Base-by-base conservation (phyloP, 1,140 invertebrate genomes). In the Monochamus saltuarius region DNA sequence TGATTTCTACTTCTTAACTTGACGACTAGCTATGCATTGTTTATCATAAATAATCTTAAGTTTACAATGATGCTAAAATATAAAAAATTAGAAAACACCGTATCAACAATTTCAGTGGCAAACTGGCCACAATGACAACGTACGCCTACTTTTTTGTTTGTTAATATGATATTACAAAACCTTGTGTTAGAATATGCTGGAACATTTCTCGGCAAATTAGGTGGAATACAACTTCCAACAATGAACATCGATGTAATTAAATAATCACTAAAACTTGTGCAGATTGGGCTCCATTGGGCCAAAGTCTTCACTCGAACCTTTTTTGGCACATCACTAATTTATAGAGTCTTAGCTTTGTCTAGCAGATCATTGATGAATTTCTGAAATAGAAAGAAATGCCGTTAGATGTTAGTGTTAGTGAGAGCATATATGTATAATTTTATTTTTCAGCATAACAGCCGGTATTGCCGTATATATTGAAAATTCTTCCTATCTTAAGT, bases 321-420 rank as follows among this genome's bases (percentile, higher is more conserved):
- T 29, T 70, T 75, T 76, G 73, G 75, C 75, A 76, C 75, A 69
- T 68, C 70, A 66, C 69, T 70, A 67, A 63, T 77, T 85, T 84
- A 88, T 71, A 94, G 85, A 73, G 90, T 93, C 81, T 93, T 93
- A 74, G 90, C 91, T 78, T 90, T 89, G 78, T 92, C 90, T 77
- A 94, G 79, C 66, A 94, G 82, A 80, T 94, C 91, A 74, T 90
- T 89, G 72, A 93, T 92, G 77, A 94, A 94, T 87, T 90, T 92
- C 89, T 92, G 82, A 64, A 86, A 86, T 64, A 73, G 78, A 76
- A 76, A 73, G 62, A 54, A 60, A 61, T 34, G 22, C 22, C 22
- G 22, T 29, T 29, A 29, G 22, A 29, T 29, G 22, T 29, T 6
- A 29, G 2, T 29, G 22, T n/a, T n/a, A n/a, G n/a, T n/a, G n/a